Evolutionary conservation across 2,888 invertebrate genomes (phyloP), one percentile per base, ranked within the genome.

Genomic region (Arge pagana): DNA sequence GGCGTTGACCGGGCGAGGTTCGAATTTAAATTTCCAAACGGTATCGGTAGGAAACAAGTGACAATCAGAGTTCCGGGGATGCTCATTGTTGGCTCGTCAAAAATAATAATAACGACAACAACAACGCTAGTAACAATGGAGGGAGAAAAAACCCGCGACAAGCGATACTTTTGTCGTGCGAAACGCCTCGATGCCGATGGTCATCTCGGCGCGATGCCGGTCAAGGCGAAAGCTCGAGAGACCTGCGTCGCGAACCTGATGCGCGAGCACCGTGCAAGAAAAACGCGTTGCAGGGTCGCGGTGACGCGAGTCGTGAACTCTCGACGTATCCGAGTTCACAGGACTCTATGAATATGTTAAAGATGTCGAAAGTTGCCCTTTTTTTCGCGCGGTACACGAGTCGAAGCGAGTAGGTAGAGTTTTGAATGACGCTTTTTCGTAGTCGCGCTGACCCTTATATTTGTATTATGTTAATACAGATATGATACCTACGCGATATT

Each of bases 391-490:
- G 60, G 65, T 65, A 71, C 10, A 65, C 69, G 57, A 60, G 66
- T n/a, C n/a, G n/a, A n/a, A n/a, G n/a, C n/a, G n/a, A n/a, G n/a
- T n/a, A n/a, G n/a, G n/a, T n/a, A n/a, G n/a, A n/a, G n/a, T 70
- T 69, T 66, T 71, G 72, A 74, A 72, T 73, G 75, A 71, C 72
- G 67, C 66, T 66, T 69, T 63, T 59, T 56, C n/a, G 45, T 33
- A 16, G 45, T 60, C 56, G 40, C 55, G 52, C 36, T 51, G 55
- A 51, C 55, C 56, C 33, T 30, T 41, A n/a, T 48, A 42, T 55
- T 66, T 64, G 63, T 60, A 66, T 68, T 75, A 75, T 75, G 74
- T 61, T 74, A 75, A 75, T 74, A 64, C 62, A 65, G 63, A 69
- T 66, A 71, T 70, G 71, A 75, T 72, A 74, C 59, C 57, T 61